These are phyloP conservation scores for Drosophila ercepeae DNA, from an alignment of 1,140 invertebrate species.

Conservation along the genomic window DNA sequence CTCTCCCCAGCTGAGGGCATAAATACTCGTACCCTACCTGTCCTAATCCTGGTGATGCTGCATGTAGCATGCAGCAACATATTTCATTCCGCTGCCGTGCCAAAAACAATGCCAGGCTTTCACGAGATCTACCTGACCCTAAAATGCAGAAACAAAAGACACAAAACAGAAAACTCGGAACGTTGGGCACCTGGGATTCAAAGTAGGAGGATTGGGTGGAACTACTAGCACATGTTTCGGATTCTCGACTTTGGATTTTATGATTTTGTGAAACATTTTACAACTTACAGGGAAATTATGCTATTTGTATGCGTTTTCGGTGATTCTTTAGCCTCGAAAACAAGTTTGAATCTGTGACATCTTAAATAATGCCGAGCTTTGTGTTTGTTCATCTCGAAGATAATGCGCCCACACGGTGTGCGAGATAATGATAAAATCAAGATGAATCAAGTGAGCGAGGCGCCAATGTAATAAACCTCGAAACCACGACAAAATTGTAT, in stretches of 20 bases:
- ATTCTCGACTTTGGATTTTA: conserved; percentile 44
- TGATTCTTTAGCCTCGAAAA: conserved; percentile 65
- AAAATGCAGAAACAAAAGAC: conserved; percentile 46
- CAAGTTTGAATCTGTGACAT: conserved; percentile 43
- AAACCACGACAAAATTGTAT: conserved; percentile 50
- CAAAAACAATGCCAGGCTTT: conserved; percentile 69
- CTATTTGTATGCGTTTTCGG: conserved; percentile 21
- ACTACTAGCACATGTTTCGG: conserved; percentile 29
- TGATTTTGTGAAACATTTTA: conserved; percentile 80
- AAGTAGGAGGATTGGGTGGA: conserved; percentile 29
- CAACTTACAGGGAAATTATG: conserved; percentile 73
- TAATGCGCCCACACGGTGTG: conserved; percentile 54
- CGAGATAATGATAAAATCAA: conserved; percentile 33
- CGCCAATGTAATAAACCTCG: conserved; percentile 81
- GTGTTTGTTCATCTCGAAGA: conserved; percentile 41
- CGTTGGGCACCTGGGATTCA: conserved; percentile 66
- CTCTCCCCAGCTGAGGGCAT: conserved; percentile 8
- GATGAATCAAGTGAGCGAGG: conserved; percentile 67
- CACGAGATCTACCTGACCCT: conserved; percentile 70
- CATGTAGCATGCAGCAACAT: conserved; percentile 39
- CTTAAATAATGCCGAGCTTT: conserved; percentile 68
- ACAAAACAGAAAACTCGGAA: conserved; percentile 36
- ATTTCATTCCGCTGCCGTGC: conserved; percentile 46
- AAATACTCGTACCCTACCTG: conserved; percentile 46
- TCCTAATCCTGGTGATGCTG: conserved; percentile 47